Conservation (phyloP, 35 echinoderm and acorn worm genomes). For the Eucidaris tribuloides region DNA sequence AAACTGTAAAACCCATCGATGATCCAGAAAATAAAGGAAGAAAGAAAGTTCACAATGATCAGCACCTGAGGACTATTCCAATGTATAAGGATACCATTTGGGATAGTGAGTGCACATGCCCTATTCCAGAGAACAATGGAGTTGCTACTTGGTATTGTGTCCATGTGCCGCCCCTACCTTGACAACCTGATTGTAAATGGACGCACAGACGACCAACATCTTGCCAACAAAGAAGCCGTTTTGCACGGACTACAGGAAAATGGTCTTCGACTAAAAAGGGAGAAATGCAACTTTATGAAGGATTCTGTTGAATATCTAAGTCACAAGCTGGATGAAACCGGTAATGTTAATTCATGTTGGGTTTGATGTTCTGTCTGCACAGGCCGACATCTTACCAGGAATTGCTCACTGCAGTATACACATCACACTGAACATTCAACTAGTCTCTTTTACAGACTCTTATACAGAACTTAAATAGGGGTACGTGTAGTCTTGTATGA, state of each 20-base stretch:
- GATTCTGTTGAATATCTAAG: slow-evolving; percentile 30
- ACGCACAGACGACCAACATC: slow-evolving; percentile 34
- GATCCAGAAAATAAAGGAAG: no score
- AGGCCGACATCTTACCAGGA: no score
- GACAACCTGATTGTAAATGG: slow-evolving; percentile 71
- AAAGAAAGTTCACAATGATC: slow-evolving; percentile 45
- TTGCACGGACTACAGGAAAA: slow-evolving; percentile 26
- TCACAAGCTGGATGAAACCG: not conserved
- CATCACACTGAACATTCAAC: no score
- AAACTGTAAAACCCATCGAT: no score
- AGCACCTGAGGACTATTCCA: slow-evolving; percentile 58
- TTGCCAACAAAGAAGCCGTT: slow-evolving; percentile 23
- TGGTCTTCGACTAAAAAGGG: slow-evolving; percentile 31
- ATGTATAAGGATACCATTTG: slow-evolving; percentile 70
- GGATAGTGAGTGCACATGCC: slow-evolving; percentile 51
- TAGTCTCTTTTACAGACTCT: no score
- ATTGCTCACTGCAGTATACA: no score
- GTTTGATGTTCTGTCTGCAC: no score
- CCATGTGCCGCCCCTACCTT: slow-evolving; percentile 37
- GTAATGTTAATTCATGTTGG: no score
- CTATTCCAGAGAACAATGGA: slow-evolving; percentile 60
- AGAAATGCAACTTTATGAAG: slow-evolving; percentile 35
- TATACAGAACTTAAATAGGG: no score
- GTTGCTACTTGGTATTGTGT: slow-evolving; percentile 30
- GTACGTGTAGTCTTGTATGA: no score